Percentiles rank a stretch among this genome's conserved stretches.
Conservation (phyloP, 2,113 vertebrate genomes). For the Shinisaurus crocodilurus region DNA sequence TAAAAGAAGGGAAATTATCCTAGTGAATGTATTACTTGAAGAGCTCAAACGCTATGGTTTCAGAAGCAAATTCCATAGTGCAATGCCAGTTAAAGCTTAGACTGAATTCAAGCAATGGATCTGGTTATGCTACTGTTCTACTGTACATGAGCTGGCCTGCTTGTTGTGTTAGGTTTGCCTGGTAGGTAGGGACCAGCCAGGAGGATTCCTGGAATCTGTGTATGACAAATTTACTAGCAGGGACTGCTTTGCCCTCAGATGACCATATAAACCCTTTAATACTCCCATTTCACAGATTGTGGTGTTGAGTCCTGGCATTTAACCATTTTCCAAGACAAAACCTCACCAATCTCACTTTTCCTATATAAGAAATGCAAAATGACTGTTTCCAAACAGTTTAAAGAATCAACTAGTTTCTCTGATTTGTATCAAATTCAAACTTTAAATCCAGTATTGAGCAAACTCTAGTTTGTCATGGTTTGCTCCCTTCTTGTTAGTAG, state of each 20-base stretch:
- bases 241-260: background rate
- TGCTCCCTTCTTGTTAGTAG: background rate
- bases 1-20: background rate
- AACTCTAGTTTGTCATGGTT: background rate
- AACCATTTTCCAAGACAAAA: background rate
- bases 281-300: background rate
- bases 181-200: background rate
- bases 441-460: background rate
- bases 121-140: background rate
- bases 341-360: background rate
- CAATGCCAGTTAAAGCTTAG: too few relatives aligned
- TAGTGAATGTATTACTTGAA: background rate
- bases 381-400: background rate
- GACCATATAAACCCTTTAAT: background rate
- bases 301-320: background rate
- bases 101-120: background rate
- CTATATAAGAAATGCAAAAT: background rate
- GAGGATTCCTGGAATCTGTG: background rate
- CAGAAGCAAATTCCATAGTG: background rate
- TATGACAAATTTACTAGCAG: background rate
- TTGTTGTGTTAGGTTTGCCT: background rate
- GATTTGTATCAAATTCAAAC: background rate
- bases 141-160: background rate
- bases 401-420: background rate
- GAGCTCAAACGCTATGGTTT: background rate